Evolutionary conservation across 1,140 invertebrate species (phyloP), one percentile per base, ranked within the genome.

Genomic region (Portunus trituberculatus): DNA sequence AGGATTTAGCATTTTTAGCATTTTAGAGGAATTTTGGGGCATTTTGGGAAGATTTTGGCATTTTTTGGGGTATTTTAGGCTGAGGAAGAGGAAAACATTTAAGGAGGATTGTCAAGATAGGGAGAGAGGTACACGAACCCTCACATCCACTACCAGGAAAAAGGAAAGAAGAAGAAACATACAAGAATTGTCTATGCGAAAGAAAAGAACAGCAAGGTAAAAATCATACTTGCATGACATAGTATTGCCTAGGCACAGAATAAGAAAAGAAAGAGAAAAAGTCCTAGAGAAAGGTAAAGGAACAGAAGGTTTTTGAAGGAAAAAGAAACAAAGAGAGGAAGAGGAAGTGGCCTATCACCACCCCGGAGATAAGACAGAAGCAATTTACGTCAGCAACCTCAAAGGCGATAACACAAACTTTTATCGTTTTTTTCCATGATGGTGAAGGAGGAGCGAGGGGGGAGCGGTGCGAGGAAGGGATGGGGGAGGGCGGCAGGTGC

Each of bases 361-460:
- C 46, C 86, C 92, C 39, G 12, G 84, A 46, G 92, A 93, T 93
- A 93, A 93, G 84, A 88, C 92, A 93, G 92, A 86, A 86, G 92
- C 92, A 93, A 93, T 93, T 93, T 93, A 88, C 92, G 92, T 93
- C 84, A 93, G 83, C 92, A 88, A 88, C 84, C 48, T 84, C 48
- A 88, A 93, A 86, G 84, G 59, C 92, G 92, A 93, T 93, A 93
- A 31, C 84, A 93, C 83, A 93, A 93, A 88, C 31, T 93, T 93
- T 93, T 93, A 93, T 93, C 46, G 92, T 67, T 93, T 45, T 93
- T 93, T 93, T 46, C 28, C 28, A 28, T 10, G 10, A 20, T 46
- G 28, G 89, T 25, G 45, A 7, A 10, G 45, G 89, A 25, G 45
- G 59, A 25, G 29, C 0, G 31, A 76, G 25, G 59, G 59, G 52